Percentiles rank a stretch among this genome's conserved stretches.
These are phyloP conservation scores for Pseudococcus viburni DNA, from an alignment of 2,888 invertebrate species.

Conservation along the genomic window DNA sequence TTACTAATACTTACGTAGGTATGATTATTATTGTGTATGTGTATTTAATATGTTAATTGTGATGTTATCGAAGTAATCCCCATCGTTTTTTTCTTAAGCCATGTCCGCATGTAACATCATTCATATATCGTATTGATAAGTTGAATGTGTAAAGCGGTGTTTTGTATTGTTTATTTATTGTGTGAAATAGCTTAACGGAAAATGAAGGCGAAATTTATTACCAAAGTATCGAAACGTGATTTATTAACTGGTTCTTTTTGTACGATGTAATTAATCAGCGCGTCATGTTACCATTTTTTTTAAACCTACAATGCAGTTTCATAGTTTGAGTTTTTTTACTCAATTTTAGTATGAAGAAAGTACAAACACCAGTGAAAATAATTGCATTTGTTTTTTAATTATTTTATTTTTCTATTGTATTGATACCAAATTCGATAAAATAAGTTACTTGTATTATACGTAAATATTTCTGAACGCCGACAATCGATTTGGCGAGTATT, in stretches of 20 bases:
- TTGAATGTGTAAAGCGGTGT: not conserved
- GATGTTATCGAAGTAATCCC: slow-evolving; percentile 6
- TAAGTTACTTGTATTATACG: slow-evolving; percentile 38
- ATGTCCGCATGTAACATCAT: slow-evolving; percentile 45
- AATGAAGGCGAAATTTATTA: slow-evolving; percentile 3
- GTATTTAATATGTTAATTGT: slow-evolving; percentile 37
- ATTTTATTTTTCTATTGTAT: slow-evolving; percentile 20
- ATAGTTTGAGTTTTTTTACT: not conserved
- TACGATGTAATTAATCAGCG: slow-evolving; percentile 15
- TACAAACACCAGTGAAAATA: slow-evolving; percentile 57
- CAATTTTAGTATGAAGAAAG: not conserved
- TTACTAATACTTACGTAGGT: not conserved
- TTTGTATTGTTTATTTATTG: slow-evolving; percentile 3
- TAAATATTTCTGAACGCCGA: not conserved
- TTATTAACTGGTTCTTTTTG: not conserved
- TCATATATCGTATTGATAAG: slow-evolving; percentile 14
- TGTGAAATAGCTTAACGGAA: not conserved
- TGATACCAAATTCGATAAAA: slow-evolving; percentile 35
- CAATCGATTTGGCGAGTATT: not conserved
- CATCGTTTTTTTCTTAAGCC: not conserved
- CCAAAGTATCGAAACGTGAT: slow-evolving; percentile 11
- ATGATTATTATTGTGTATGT: not conserved
- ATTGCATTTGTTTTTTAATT: slow-evolving; percentile 38
- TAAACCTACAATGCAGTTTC: slow-evolving; percentile 1
- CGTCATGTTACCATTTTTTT: slow-evolving; percentile 52